Evolutionary conservation across 2,113 vertebrate species (phyloP).

Genomic region (Erinaceus europaeus): DNA sequence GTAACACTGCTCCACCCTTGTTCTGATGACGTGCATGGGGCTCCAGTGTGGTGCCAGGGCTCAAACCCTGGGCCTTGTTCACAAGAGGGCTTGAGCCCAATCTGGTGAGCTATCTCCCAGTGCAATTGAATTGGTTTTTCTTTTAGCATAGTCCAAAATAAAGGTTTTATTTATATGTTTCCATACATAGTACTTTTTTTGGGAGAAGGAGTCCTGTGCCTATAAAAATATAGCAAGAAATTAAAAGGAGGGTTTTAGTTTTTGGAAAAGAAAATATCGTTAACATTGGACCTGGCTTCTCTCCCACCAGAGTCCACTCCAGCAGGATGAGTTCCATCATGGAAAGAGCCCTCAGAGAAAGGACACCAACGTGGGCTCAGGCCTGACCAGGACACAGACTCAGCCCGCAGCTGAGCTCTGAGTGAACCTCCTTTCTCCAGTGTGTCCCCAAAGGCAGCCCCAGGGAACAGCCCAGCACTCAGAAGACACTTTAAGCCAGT

Average conservation of each 20-base stretch:
- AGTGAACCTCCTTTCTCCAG: background rate
- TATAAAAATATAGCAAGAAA: background rate
- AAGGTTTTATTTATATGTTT: background rate
- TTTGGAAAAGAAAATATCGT: constrained; percentile 27
- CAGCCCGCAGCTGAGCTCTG: background rate
- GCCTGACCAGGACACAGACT: background rate
- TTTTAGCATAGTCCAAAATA: background rate
- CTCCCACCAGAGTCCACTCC: background rate
- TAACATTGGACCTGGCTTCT: background rate
- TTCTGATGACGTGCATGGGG: no score
- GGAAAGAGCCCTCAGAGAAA: background rate
- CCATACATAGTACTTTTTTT: background rate
- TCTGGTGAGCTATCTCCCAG: no score
- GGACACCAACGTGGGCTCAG: background rate
- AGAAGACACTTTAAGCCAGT: background rate
- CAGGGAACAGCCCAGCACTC: background rate
- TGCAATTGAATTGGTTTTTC: no score
- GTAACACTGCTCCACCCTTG: no score
- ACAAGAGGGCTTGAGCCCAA: no score
- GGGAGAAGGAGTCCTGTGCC: background rate
- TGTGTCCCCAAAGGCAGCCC: background rate
- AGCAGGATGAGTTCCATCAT: no score
- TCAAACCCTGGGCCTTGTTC: no score
- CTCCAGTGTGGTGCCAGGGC: no score
- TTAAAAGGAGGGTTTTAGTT: background rate